Percentiles rank a stretch among this genome's conserved stretches.
Conservation (phyloP, 2,888 invertebrate genomes). For the Scotopteryx bipunctaria region DNA sequence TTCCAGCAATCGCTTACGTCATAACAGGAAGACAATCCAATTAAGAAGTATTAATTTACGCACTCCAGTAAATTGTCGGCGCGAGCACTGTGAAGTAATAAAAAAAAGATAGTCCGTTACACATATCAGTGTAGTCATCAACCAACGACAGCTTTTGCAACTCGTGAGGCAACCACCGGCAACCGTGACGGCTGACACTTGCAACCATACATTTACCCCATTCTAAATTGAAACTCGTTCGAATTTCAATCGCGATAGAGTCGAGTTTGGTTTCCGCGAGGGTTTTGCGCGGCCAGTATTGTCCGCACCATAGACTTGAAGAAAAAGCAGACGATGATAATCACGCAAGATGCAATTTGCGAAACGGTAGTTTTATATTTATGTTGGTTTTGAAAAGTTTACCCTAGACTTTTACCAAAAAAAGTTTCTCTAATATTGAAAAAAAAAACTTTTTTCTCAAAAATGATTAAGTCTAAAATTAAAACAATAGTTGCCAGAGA, state of each 20-base stretch:
- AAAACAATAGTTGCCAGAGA: too few relatives aligned
- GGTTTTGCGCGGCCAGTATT: conserved; percentile 32
- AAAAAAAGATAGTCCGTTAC: conserved; percentile 63
- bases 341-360: conserved; percentile 27
- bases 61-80: conserved; percentile 36
- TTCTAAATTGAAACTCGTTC: conserved; percentile 31
- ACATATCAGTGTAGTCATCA: conserved; percentile 68
- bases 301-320: conserved; percentile 37
- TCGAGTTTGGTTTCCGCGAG: conserved; percentile 18
- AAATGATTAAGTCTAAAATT: too few relatives aligned
- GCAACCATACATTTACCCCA: conserved; percentile 38
- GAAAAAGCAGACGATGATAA: conserved; percentile 30
- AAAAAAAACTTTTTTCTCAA: too few relatives aligned
- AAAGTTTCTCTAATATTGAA: too few relatives aligned
- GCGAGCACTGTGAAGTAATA: conserved; percentile 40
- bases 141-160: conserved; percentile 75
- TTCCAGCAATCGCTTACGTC: conserved; percentile 29
- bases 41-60: conserved; percentile 32
- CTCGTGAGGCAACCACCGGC: conserved; percentile 69
- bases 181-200: conserved; percentile 73
- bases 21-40: conserved; percentile 34
- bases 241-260: conserved; percentile 28
- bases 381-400: not conserved
- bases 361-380: not conserved
- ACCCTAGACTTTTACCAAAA: not conserved